Conservation (phyloP, 2,888 invertebrate genomes). For the Hypercompe scribonia region DNA sequence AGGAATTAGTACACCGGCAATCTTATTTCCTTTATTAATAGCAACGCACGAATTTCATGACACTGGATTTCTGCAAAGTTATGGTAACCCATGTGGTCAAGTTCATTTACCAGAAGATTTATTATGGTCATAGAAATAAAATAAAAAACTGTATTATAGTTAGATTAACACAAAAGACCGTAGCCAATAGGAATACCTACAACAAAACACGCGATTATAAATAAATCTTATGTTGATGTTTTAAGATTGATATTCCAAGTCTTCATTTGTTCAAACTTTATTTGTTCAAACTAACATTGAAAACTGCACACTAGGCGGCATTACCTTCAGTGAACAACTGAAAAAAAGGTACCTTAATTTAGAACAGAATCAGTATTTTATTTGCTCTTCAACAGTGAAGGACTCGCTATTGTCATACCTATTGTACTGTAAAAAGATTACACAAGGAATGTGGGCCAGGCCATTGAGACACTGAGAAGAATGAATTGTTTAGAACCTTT, state of each 20-base stretch:
- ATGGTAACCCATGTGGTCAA: conserved; percentile 54
- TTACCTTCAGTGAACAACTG: conserved; percentile 72
- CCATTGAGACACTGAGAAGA: conserved; percentile 76
- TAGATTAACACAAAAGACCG: conserved; percentile 67
- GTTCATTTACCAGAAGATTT: conserved; percentile 71
- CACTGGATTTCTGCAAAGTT: too few species aligned
- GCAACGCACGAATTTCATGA: background rate
- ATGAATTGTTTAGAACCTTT: conserved; percentile 83
- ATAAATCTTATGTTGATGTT: background rate
- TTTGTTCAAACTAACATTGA: conserved; percentile 28
- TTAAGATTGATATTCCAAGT: conserved; percentile 5
- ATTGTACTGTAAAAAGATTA: conserved; percentile 82
- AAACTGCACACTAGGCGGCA: conserved; percentile 75
- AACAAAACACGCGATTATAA: conserved; percentile 50
- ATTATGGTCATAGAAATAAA: conserved; percentile 73
- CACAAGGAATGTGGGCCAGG: conserved; percentile 79
- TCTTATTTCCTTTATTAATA: background rate
- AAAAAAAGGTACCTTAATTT: conserved; percentile 81
- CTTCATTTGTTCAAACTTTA: conserved; percentile 31
- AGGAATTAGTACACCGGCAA: background rate
- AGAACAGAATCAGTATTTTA: conserved; percentile 75
- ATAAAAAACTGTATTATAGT: conserved; percentile 70
- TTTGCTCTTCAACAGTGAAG: conserved; percentile 72
- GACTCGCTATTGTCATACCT: conserved; percentile 70
- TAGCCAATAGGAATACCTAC: conserved; percentile 75